phyloP scores from a whole-genome alignment of 2,797 vertebrate species.

The Pristis pectinata region DNA sequence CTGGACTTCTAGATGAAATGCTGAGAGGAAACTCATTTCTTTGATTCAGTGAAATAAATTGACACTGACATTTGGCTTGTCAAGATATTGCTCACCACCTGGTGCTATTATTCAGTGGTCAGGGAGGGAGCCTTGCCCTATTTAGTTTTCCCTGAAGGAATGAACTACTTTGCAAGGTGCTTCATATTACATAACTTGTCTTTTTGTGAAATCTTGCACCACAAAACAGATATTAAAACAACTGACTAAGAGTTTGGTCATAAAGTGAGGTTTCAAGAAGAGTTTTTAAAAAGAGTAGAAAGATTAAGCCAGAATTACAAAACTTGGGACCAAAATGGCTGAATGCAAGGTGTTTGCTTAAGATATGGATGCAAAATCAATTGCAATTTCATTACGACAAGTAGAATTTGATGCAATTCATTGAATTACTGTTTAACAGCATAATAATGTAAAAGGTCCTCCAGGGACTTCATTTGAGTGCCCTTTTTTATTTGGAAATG shows the following conservation, averaged over 20 bases:
- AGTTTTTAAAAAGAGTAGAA: not conserved
- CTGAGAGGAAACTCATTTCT: not conserved
- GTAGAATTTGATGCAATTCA: no score
- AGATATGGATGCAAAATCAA: no score
- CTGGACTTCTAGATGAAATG: not conserved
- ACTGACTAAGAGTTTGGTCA: not conserved
- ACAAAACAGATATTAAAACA: not conserved
- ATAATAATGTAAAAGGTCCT: no score
- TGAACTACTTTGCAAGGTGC: not conserved
- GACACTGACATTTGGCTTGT: not conserved
- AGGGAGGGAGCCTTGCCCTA: not conserved
- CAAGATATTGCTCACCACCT: not conserved
- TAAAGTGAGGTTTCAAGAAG: no score
- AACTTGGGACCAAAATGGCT: not conserved
- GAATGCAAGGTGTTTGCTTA: not conserved
- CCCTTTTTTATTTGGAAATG: no score
- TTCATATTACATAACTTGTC: not conserved
- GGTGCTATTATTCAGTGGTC: not conserved
- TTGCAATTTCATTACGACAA: no score
- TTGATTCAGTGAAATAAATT: not conserved
- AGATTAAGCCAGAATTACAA: not conserved
- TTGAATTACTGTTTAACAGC: no score
- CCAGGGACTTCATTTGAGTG: no score
- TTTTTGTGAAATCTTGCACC: not conserved
- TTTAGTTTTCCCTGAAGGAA: not conserved